Conservation (phyloP, 2,797 vertebrate genomes). For the Hoplostethus atlanticus region DNA sequence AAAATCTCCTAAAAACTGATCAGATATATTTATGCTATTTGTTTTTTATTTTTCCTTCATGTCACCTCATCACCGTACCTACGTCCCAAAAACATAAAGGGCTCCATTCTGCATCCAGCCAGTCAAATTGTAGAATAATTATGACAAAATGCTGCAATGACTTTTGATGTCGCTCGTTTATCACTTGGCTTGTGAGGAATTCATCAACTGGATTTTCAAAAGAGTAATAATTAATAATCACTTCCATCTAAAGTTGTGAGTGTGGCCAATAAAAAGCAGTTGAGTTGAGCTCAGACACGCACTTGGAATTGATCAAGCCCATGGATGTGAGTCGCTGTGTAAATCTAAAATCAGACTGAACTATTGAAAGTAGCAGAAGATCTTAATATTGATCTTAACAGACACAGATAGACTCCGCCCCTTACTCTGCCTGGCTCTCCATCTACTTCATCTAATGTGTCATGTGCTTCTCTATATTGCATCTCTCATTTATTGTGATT, state of each 20-base stretch:
- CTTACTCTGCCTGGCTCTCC: too few relatives aligned
- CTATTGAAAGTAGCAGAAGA: conserved; percentile 23
- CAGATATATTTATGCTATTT: too few relatives aligned
- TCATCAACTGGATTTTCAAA: conserved; percentile 15
- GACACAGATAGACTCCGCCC: too few relatives aligned
- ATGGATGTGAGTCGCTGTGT: conserved; percentile 20
- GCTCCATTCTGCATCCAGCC: not conserved
- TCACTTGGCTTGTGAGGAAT: conserved; percentile 14
- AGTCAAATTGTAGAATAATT: conserved; percentile 5
- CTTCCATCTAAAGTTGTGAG: conserved; percentile 21
- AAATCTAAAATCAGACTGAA: conserved; percentile 38
- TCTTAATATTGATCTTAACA: too few relatives aligned
- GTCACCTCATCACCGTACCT: too few relatives aligned
- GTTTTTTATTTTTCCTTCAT: too few relatives aligned
- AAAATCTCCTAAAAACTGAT: too few relatives aligned
- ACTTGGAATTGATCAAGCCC: conserved; percentile 23
- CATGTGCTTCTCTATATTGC: too few relatives aligned
- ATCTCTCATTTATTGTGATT: too few relatives aligned
- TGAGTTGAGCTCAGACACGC: not conserved
- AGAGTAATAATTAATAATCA: not conserved
- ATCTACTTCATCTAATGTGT: not conserved
- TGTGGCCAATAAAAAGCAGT: conserved; percentile 25
- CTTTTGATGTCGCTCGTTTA: conserved; percentile 23
- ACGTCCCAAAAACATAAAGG: not conserved
- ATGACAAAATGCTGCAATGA: conserved; percentile 9